Conservation (phyloP, 1,140 invertebrate species). For the Polyergus mexicanus region DNA sequence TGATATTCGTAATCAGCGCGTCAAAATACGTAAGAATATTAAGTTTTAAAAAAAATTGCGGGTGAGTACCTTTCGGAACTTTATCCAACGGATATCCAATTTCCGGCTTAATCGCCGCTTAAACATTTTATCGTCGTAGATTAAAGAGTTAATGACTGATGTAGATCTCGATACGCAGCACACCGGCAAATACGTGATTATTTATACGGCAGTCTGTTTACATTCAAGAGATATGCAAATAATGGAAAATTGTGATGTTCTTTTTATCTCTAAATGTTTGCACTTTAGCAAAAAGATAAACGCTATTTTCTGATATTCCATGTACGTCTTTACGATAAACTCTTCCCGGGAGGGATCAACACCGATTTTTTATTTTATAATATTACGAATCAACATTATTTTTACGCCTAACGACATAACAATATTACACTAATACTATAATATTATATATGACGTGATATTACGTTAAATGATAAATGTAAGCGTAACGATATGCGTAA, state of each 20-base stretch:
- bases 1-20: too few species aligned
- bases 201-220: neutral
- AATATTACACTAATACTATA: neutral
- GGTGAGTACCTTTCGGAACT: too few species aligned
- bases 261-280: neutral
- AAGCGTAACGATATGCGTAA: neutral
- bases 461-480: too few species aligned
- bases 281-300: constrained; percentile 41
- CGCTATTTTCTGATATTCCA: neutral
- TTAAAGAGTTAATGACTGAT: constrained; percentile 1
- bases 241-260: neutral
- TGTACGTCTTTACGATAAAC: neutral
- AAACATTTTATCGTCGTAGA: constrained; percentile 1
- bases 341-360: neutral
- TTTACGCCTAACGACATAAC: too few species aligned
- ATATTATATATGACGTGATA: neutral
- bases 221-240: neutral
- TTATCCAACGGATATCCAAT: constrained; percentile 15
- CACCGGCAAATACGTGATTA: constrained; percentile 10
- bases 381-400: too few species aligned
- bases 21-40: too few species aligned
- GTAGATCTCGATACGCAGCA: neutral
- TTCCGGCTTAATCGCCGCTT: constrained; percentile 32
- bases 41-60: too few species aligned
- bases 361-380: too few species aligned